These are phyloP conservation scores for Heliocidaris tuberculata DNA, from an alignment of 35 echinoderm and acorn worm genomes.

Conservation along the genomic window DNA sequence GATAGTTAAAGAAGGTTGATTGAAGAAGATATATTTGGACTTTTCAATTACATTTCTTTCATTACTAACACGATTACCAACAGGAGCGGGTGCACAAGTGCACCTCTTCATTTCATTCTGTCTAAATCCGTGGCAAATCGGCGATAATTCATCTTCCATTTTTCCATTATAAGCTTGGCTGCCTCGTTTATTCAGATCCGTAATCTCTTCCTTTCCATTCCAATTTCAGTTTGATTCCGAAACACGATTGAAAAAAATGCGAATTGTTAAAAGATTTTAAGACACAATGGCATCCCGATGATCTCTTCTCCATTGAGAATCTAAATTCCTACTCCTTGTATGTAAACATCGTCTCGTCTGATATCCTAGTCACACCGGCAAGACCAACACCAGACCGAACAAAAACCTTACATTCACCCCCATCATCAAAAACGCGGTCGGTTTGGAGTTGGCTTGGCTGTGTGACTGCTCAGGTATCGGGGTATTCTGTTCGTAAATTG, in stretches of 20 bases:
- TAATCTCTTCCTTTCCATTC: background rate
- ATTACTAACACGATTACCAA: background rate
- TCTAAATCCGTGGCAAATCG: background rate
- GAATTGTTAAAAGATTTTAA: background rate
- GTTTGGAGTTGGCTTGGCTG: no score
- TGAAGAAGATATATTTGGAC: background rate
- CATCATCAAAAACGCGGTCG: no score
- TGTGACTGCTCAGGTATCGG: no score
- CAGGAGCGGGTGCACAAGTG: background rate
- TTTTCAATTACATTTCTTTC: background rate
- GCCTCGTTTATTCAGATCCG: background rate
- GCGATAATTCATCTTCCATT: background rate
- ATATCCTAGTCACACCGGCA: background rate
- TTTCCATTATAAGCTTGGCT: background rate
- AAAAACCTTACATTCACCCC: no score
- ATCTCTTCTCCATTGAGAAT: background rate
- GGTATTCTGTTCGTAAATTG: background rate
- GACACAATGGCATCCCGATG: background rate
- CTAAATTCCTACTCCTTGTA: background rate
- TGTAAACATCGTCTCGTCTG: background rate
- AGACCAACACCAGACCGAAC: no score
- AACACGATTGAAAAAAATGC: background rate
- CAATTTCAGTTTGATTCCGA: background rate
- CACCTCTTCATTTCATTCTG: background rate
- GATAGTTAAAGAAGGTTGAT: background rate